Percentiles rank a stretch among this genome's conserved stretches.
phyloP scores from a whole-genome alignment of 2,888 invertebrate species.

The Macaria notata region DNA sequence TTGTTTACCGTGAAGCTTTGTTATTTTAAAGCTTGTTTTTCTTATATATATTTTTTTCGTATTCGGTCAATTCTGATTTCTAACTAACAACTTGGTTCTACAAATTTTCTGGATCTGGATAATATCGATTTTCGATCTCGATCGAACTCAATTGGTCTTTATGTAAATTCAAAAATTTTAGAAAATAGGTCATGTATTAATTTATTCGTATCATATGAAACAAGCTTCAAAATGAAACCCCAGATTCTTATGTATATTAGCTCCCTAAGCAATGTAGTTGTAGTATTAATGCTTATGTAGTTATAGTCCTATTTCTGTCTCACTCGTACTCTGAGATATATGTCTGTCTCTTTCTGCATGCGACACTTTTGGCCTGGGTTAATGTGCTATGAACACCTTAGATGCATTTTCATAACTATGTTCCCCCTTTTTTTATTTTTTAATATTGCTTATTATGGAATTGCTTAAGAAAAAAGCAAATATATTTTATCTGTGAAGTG shows the following conservation, averaged over 20 bases:
- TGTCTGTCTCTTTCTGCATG: conserved; percentile 56
- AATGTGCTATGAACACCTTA: conserved; percentile 42
- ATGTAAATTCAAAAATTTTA: not conserved
- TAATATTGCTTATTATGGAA: no score
- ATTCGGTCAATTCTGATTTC: no score
- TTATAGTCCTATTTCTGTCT: conserved; percentile 42
- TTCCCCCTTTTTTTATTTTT: conserved; percentile 8
- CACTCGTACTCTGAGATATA: conserved; percentile 37
- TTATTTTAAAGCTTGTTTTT: no score
- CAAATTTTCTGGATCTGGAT: no score
- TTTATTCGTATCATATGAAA: conserved; percentile 5
- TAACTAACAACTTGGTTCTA: no score
- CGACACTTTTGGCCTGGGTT: conserved; percentile 57
- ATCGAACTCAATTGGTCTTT: not conserved
- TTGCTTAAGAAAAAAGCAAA: no score
- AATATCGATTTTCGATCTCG: no score
- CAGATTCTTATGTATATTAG: conserved; percentile 14
- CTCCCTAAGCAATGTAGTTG: conserved; percentile 23
- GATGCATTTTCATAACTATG: conserved; percentile 22
- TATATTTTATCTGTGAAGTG: no score
- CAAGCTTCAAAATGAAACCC: conserved; percentile 9
- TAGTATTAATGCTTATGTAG: conserved; percentile 43
- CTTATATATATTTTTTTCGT: no score
- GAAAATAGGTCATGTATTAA: no score
- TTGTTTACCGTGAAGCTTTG: no score